Percentiles rank a stretch among this genome's conserved stretches.
phyloP scores from a whole-genome alignment of 2,888 invertebrate species.

The Yponomeuta sedellus region DNA sequence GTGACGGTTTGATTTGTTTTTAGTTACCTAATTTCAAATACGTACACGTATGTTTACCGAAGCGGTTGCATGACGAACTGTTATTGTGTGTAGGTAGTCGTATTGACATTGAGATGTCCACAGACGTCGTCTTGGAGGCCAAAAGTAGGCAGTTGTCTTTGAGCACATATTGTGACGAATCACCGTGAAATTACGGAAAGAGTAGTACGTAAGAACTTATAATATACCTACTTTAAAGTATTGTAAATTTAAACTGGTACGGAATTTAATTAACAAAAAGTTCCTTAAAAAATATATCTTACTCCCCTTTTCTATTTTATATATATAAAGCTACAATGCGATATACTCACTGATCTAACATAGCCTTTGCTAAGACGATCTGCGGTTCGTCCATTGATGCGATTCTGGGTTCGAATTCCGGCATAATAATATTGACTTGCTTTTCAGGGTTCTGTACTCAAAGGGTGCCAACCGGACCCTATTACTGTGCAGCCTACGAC shows the following conservation, averaged over 20 bases:
- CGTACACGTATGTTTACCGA: neutral
- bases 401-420: too few relatives aligned
- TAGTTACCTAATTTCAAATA: neutral
- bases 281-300: too few relatives aligned
- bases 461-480: too few relatives aligned
- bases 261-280: neutral
- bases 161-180: conserved; percentile 23
- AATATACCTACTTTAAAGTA: neutral
- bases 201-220: conserved; percentile 17
- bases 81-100: neutral
- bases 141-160: conserved; percentile 8
- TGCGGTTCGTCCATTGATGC: too few relatives aligned
- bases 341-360: too few relatives aligned
- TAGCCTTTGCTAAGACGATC: too few relatives aligned
- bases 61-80: neutral
- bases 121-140: conserved; percentile 20
- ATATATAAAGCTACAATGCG: too few relatives aligned
- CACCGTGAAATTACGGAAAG: conserved; percentile 23
- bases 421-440: too few relatives aligned
- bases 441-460: too few relatives aligned
- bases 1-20: neutral
- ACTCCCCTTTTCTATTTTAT: too few relatives aligned
- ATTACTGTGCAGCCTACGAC: too few relatives aligned
- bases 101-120: conserved; percentile 10
- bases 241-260: neutral